Evolutionary conservation across 2,113 vertebrate species (phyloP).

Genomic region (Muntiacus reevesi): DNA sequence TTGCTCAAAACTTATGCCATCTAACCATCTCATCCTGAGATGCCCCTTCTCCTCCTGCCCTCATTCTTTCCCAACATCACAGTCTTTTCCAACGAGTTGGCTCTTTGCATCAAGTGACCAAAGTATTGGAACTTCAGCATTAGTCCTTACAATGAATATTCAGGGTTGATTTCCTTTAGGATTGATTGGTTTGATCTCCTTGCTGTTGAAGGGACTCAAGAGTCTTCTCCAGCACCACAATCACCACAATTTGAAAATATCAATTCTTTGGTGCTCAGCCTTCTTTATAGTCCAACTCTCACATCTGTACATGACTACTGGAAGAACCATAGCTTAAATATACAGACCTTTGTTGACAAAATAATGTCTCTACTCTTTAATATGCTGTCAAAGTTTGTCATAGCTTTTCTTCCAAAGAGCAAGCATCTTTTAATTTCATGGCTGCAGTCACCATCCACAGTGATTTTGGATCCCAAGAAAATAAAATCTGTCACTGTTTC

Average conservation of each 20-base stretch:
- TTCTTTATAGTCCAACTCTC: neutral
- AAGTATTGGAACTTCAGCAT: neutral
- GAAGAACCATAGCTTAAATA: neutral
- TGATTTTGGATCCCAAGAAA: neutral
- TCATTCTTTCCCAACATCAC: neutral
- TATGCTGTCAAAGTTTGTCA: neutral
- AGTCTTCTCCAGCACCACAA: neutral
- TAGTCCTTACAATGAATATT: neutral
- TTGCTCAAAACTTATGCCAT: neutral
- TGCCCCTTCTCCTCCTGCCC: neutral
- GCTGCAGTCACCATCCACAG: neutral
- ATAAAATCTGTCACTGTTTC: neutral
- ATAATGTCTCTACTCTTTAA: neutral
- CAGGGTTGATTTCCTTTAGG: neutral
- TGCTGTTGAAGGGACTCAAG: neutral
- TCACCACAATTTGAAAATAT: neutral
- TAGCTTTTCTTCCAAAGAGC: neutral
- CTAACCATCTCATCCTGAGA: neutral
- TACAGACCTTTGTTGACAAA: neutral
- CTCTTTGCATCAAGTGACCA: neutral
- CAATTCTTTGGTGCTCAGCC: neutral
- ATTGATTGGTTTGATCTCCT: neutral
- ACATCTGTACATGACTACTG: neutral
- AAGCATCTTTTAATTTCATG: neutral
- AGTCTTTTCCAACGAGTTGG: neutral